Base-by-base conservation (phyloP, 2,797 vertebrate species). In the Dallia pectoralis region DNA sequence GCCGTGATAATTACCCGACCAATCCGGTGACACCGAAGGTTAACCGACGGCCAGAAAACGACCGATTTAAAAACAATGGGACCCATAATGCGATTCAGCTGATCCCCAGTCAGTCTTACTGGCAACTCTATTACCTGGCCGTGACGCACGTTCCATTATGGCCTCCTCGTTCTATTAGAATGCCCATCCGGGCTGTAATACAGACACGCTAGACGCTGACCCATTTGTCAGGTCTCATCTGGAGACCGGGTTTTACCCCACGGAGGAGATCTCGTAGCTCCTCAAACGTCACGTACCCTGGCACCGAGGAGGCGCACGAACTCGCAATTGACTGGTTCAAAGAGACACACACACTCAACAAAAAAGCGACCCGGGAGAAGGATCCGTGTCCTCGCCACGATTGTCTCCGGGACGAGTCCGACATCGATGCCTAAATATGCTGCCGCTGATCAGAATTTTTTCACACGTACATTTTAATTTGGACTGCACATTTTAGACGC, bases 91-190 rank as follows among this genome's bases (percentile, higher is more conserved):
- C 92, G 94, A 93, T 94, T 93, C 93, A 93, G 91, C 92, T 85
- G 88, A 91, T 91, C 92, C 92, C 93, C 93, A 93, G 92, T 93
- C 93, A 94, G 92, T 93, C 91, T 85, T 85, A 88, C 88, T 94
- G 93, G 93, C 93, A 93, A 92, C 94, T 95, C 94, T 94, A 95
- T 95, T 94, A 94, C 92, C 93, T 92, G 53, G 92, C 90, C 88
- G 92, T 93, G 93, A 94, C 94, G 94, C 93, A 94, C 91, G 92
- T 93, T 93, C 93, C 92, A 94, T 95, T 94, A 94, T 93, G 92
- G 91, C 90, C 91, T 93, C 92, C 92, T 91, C 91, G 91, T 93
- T 93, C 93, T 95, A 94, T 94, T 94, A 93, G 94, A 93, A 93
- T 93, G 93, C 93, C 94, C 93, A 93, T 94, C 93, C 93, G 90